phyloP scores from a whole-genome alignment of 53 echinoderm and acorn worm genomes.

The Echinarachnius parma region DNA sequence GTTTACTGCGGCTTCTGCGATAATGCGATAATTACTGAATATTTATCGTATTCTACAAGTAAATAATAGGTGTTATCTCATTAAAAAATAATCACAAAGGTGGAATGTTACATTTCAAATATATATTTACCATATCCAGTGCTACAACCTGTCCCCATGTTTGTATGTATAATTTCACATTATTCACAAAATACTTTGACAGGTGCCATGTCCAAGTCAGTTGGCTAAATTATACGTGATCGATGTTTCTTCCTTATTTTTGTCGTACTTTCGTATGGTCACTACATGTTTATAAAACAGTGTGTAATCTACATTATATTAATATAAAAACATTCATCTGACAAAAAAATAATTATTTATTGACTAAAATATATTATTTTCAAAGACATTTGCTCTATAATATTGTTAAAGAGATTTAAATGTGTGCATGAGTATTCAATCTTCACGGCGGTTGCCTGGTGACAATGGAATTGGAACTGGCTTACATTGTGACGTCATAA shows the following conservation, averaged over 20 bases:
- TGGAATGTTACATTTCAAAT: neutral
- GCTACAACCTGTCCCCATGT: conserved; percentile 38
- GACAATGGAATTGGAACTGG: neutral
- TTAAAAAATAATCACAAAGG: neutral
- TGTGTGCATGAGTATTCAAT: neutral
- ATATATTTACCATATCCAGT: conserved; percentile 28
- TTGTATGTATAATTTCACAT: neutral
- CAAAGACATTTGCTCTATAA: neutral
- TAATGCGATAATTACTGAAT: no score
- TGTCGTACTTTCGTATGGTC: no score
- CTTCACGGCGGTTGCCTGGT: conserved; percentile 8
- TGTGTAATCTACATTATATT: neutral
- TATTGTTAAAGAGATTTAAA: neutral
- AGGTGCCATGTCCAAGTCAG: no score
- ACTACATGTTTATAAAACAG: neutral
- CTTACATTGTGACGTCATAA: conserved; percentile 30
- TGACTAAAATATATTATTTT: neutral
- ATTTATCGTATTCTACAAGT: no score
- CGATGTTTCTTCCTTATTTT: no score
- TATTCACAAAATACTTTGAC: no score
- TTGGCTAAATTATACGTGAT: no score
- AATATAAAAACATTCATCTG: neutral
- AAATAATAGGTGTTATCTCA: no score
- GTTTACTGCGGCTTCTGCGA: no score
- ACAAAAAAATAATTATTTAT: neutral